Evolutionary conservation across 2,797 vertebrate genomes (phyloP), one percentile per base, ranked within the genome.

Genomic region (Galago senegalensis): DNA sequence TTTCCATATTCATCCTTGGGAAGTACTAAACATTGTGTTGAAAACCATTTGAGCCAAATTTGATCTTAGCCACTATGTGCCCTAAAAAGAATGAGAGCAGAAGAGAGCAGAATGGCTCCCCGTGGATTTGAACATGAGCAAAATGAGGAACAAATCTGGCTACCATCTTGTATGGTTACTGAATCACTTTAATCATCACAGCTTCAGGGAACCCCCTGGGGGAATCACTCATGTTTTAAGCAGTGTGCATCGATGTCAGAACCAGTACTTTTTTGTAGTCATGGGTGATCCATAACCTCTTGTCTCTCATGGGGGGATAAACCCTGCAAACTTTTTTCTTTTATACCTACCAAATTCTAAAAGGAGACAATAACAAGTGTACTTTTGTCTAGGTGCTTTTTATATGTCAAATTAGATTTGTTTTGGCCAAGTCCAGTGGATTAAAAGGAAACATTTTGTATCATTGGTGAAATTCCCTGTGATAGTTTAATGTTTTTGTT

Each of bases 391-490:
- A 65, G 91, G 92, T 75, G 49, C 37, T 46, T 85, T 87, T 83
- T 84, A 20, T 73, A 7, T 80, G 69, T 63, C 40, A 21, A 25
- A 56, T 56, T 81, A 87, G 89, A 31, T 2, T 2, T 21, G 84
- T 46, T 40, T 79, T 79, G 37, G 40, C 27, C 34, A 92, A 77
- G 53, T 60, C 40, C 18, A 70, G 56, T 72, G 29, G 43, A 82
- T 82, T 93, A 69, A 80, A 96, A 81, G 56, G 49, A 86, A 63
- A 84, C 4, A 40, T 61, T 89, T 95, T 92, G 43, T 92, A 29
- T 43, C 76, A 63, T 20, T 77, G 82, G 61, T 76, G 18, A 93
- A 77, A 72, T 93, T 46, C 10, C 27, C 76, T 58, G n/a, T 73
- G 77, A 72, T 25, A 63, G 27, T 81, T 82, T 31, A 31, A 37